Base-by-base conservation (phyloP, 2,797 vertebrate genomes). In the Cryptoprocta ferox region DNA sequence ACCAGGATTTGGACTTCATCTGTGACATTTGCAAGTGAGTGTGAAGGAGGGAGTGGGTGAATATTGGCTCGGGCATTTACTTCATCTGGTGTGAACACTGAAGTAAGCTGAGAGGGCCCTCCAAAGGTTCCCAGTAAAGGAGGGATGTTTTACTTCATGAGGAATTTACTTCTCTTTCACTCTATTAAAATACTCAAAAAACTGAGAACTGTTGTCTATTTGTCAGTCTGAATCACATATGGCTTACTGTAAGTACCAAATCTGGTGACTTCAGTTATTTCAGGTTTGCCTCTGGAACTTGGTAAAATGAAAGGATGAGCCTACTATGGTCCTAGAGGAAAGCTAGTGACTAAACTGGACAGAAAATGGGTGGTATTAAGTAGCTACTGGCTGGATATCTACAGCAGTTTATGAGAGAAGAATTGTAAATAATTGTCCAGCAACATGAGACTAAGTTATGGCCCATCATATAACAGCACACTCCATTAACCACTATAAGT, bases 141-240 rank as follows among this genome's bases (percentile, higher is more conserved):
- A 78, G 21, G 35, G 35, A 35, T 15, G 45, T 96, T 80, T 71
- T 26, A 89, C 26, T 91, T 91, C 78, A 94, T 68, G 18, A 89
- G 30, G 39, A 91, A 94, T 70, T 92, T 87, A 80, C 30, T 80
- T 96, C 42, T 93, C 4, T 91, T 94, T 81, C 81, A 96, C 28
- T 92, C n/a, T 84, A 84, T 39, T 89, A 94, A 81, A 59, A 59
- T 24, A 59, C 45, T 97, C 83, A 61, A 95, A 85, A 94, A 91
- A 91, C 1, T 16, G 11, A 90, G 73, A 94, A 37, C 1, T 35
- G 35, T 28, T 65, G 37, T 73, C n/a, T 82, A 94, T 30, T 50
- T 84, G 3, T 93, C 65, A 92, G 37, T 66, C 82, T 92, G 45
- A 87, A 73, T 71, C n/a, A 63, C n/a, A 63, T 50, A 80, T 18